These are phyloP conservation scores for Punctoribates punctum DNA, from an alignment of 2,888 invertebrate species.

Conservation along the genomic window DNA sequence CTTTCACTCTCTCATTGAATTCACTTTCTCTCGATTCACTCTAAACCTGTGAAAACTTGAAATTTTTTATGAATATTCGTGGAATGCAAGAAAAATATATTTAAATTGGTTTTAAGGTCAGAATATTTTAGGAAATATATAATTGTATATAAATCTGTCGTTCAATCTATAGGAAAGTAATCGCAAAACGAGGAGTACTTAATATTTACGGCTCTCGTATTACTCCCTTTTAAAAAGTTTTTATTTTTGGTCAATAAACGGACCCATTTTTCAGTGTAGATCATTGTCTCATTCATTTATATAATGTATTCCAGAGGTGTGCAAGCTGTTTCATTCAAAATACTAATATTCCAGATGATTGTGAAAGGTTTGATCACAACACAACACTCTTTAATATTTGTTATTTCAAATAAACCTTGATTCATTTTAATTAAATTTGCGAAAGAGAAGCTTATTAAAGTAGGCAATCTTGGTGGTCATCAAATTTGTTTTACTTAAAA, in stretches of 20 bases:
- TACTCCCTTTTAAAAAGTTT: conserved; percentile 1
- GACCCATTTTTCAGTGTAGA: background rate
- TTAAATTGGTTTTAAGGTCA: too few species aligned
- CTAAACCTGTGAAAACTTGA: background rate
- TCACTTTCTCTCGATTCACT: background rate
- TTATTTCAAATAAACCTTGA: too few species aligned
- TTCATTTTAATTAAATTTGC: background rate
- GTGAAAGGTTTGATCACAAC: too few species aligned
- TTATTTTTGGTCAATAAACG: conserved; percentile 5
- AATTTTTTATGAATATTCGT: too few species aligned
- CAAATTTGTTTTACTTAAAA: background rate
- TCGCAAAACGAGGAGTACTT: too few species aligned
- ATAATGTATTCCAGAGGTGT: background rate
- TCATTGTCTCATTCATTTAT: background rate
- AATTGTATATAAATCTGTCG: too few species aligned
- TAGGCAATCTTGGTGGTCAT: background rate
- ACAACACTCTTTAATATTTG: too few species aligned
- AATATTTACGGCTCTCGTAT: background rate
- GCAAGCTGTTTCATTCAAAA: too few species aligned
- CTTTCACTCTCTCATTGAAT: conserved; percentile 15
- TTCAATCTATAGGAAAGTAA: too few species aligned
- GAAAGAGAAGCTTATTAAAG: background rate
- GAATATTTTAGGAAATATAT: too few species aligned
- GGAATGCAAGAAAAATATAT: too few species aligned
- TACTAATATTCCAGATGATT: too few species aligned